Evolutionary conservation across 2,888 invertebrate genomes (phyloP).

Genomic region (Eristalis arbustorum): DNA sequence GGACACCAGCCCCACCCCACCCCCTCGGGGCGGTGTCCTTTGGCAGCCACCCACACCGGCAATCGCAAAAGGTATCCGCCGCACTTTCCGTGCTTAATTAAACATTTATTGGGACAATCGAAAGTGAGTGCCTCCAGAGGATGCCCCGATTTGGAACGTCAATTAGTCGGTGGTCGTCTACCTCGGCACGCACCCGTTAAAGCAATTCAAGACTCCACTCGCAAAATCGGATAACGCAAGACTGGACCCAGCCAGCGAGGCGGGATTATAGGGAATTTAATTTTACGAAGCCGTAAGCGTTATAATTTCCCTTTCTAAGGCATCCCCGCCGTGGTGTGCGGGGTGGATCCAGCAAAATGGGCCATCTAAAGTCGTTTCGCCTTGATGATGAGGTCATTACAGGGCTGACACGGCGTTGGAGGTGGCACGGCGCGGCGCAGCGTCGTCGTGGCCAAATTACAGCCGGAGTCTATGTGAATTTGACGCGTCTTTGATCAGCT

Average conservation of each 20-base stretch:
- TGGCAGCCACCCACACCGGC: not conserved
- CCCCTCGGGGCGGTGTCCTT: not conserved
- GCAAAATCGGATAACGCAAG: constrained; percentile 5
- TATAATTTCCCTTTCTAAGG: constrained; percentile 26
- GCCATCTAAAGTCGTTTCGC: not conserved
- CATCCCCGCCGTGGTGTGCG: not conserved
- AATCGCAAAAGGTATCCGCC: not conserved
- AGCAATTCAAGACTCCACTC: not conserved
- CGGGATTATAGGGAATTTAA: constrained; percentile 21
- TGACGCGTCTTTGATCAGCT: constrained; percentile 17
- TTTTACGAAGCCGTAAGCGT: constrained; percentile 12
- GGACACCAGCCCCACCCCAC: not conserved
- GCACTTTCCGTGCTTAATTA: constrained; percentile 35
- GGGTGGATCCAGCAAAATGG: not conserved
- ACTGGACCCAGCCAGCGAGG: not conserved
- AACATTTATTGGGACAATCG: constrained; percentile 43
- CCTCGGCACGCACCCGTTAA: not conserved
- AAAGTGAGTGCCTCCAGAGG: constrained; percentile 4
- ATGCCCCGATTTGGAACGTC: not conserved
- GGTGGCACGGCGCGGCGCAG: not conserved
- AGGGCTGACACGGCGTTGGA: not conserved
- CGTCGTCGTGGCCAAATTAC: constrained; percentile 3
- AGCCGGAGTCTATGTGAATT: constrained; percentile 8
- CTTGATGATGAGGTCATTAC: constrained; percentile 11
- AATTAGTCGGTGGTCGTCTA: constrained; percentile 3